phyloP scores from a whole-genome alignment of 2,888 invertebrate species.

The Troides helena region DNA sequence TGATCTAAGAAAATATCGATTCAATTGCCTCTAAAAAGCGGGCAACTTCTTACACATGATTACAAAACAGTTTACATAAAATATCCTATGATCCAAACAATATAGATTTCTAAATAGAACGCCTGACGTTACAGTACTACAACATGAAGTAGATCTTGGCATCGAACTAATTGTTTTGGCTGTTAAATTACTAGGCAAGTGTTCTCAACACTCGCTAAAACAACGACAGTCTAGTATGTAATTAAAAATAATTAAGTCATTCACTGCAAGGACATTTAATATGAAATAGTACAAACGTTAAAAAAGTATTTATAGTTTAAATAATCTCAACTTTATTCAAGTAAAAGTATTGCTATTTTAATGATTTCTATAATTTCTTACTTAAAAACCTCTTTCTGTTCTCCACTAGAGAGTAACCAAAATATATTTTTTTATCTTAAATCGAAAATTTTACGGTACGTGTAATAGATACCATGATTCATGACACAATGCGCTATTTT shows the following conservation, averaged over 20 bases:
- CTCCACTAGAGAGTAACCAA: neutral
- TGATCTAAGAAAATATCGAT: neutral
- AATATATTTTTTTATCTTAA: neutral
- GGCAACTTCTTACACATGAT: neutral
- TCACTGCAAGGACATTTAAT: conserved; percentile 49
- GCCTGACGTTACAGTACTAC: neutral
- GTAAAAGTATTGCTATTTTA: too few relatives aligned
- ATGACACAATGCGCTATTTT: conserved; percentile 6
- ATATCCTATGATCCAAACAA: neutral
- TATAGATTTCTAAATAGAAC: conserved; percentile 12
- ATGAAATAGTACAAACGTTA: neutral
- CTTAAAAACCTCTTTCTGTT: neutral
- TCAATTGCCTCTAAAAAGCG: neutral
- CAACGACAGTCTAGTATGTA: conserved; percentile 39
- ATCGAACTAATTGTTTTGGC: conserved; percentile 19
- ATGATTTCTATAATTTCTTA: too few relatives aligned
- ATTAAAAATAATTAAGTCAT: conserved; percentile 66
- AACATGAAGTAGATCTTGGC: conserved; percentile 23
- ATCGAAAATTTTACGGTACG: neutral
- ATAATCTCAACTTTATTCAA: neutral
- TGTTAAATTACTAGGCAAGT: conserved; percentile 31
- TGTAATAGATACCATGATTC: neutral
- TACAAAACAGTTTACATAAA: neutral
- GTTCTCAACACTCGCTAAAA: conserved; percentile 32
- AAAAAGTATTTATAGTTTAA: neutral